Evolutionary conservation across 2,113 vertebrate species (phyloP).

Genomic region (Herpetotheres cachinnans): DNA sequence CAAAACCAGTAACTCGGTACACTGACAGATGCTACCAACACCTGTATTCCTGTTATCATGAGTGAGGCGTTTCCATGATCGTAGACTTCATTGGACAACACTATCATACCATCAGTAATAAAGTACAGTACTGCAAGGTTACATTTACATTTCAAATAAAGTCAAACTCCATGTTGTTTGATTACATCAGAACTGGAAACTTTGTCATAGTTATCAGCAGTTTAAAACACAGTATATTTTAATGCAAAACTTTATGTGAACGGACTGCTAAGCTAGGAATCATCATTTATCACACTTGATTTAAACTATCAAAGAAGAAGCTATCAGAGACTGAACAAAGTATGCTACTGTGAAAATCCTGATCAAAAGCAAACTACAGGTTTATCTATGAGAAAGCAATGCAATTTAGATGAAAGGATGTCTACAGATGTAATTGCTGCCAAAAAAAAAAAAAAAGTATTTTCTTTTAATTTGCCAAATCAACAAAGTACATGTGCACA

Average conservation of each 20-base stretch:
- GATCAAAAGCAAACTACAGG: not conserved
- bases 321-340: not conserved
- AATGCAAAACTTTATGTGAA: not conserved
- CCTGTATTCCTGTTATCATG: not conserved
- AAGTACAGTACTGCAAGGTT: not conserved
- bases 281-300: not conserved
- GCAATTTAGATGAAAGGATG: not conserved
- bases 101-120: not conserved
- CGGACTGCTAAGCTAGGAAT: not conserved
- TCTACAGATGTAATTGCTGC: not conserved
- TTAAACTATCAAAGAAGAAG: not conserved
- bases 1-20: not conserved
- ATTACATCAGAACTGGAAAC: not conserved
- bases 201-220: not conserved
- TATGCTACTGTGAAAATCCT: not conserved
- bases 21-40: not conserved
- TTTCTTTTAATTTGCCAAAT: not conserved
- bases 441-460: not conserved
- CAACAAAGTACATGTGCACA: not conserved
- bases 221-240: not conserved
- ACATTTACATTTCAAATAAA: not conserved
- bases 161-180: not conserved
- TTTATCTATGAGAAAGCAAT: not conserved
- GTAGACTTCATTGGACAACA: not conserved
- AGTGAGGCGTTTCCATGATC: not conserved